Percentiles rank a stretch among this genome's conserved stretches.
These are phyloP conservation scores for Geophilus truncorum DNA, from an alignment of 2,888 invertebrate species.

Conservation along the genomic window DNA sequence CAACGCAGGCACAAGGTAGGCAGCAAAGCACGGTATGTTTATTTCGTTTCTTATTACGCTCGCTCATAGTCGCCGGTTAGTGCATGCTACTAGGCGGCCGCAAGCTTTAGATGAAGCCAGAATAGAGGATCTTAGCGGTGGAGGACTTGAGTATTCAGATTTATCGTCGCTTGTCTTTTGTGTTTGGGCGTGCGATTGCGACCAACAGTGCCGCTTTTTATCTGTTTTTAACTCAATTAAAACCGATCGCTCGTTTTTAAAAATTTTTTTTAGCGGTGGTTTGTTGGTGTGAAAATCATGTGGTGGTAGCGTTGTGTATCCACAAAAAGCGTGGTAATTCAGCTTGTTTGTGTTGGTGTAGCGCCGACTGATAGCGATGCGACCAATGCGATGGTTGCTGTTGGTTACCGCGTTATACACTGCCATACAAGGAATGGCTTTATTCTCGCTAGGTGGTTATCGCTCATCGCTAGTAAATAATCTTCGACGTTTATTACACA, in stretches of 20 bases:
- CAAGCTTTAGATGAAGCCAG: neutral
- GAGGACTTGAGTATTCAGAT: neutral
- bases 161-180: neutral
- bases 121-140: neutral
- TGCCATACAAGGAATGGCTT: neutral
- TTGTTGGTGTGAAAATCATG: neutral
- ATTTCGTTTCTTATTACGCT: neutral
- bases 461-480: constrained; percentile 4
- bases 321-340: neutral
- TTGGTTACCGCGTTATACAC: neutral
- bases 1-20: constrained; percentile 15
- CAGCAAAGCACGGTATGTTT: neutral
- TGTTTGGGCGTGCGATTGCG: neutral
- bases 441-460: constrained; percentile 7
- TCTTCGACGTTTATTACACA: neutral
- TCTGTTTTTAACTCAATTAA: neutral
- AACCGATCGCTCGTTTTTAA: neutral
- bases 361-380: neutral
- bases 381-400: constrained; percentile 4
- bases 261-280: neutral
- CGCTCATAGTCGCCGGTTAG: neutral
- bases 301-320: neutral
- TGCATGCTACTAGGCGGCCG: neutral
- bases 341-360: neutral
- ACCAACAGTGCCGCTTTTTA: neutral